These are phyloP conservation scores for Hyperoodon ampullatus DNA, from an alignment of 2,113 vertebrate genomes.

Conservation along the genomic window DNA sequence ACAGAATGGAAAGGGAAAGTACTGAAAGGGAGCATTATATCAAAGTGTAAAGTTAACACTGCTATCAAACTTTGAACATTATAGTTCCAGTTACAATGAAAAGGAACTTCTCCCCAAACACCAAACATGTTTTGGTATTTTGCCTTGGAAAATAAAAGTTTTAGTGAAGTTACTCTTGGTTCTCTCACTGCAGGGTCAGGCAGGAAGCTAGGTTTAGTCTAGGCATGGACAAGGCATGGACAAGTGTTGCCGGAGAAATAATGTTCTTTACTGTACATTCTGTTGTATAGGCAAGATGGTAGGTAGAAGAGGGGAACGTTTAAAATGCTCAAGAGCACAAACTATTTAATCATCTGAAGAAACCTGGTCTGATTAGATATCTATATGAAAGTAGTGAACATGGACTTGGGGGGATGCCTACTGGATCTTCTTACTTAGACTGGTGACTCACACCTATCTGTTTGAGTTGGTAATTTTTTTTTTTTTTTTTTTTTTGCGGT, in stretches of 20 bases:
- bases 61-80: not conserved
- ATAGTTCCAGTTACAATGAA: not conserved
- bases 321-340: not conserved
- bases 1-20: not conserved
- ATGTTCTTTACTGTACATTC: not conserved
- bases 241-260: not conserved
- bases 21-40: not conserved
- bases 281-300: not conserved
- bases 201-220: not conserved
- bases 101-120: not conserved
- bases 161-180: not conserved
- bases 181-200: not conserved
- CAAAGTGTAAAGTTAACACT: not conserved
- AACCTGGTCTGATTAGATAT: not conserved
- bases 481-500: not conserved
- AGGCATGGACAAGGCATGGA: not conserved
- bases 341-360: not conserved
- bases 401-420: not conserved
- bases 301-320: not conserved
- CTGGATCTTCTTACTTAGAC: not conserved
- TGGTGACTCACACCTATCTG: not conserved
- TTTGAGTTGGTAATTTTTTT: not conserved
- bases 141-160: not conserved
- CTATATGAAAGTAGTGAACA: not conserved
- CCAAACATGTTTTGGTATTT: not conserved